Evolutionary conservation across 1,140 invertebrate species (phyloP), one percentile per base, ranked within the genome.

Genomic region (Neodiprion virginianus): DNA sequence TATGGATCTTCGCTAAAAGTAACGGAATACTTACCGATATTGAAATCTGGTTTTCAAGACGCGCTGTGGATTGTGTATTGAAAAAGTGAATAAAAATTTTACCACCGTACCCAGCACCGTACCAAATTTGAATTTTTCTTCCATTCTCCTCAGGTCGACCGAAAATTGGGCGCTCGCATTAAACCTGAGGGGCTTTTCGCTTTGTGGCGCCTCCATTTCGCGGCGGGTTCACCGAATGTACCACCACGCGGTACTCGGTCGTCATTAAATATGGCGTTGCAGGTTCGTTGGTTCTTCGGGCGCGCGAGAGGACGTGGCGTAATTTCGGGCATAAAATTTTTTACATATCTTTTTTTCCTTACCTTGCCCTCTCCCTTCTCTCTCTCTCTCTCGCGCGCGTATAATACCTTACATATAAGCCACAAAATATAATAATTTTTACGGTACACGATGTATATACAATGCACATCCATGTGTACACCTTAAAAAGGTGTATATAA

Each of bases 151-250:
- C 53, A 17, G 11, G 0, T 61, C 5, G n/a, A 61, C 53, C 11
- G 71, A 78, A 80, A 81, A 81, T 81, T 79, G 79, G 77, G 74
- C 79, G 75, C 76, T 79, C 75, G n/a, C n/a, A 80, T 81, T 80
- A 81, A 80, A 78, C 76, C 76, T 66, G 73, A 40, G 74, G 74
- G 67, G 67, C 66, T 70, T 77, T 74, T 73, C 76, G 71, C 40
- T 76, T 74, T 70, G 77, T 79, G 77, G 77, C 75, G 77, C 75
- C 77, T 76, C 23, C 14, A 14, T 71, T 71, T 75, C 73, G 72
- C 71, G 72, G 72, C 72, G 53, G 68, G 61, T 47, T 47, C 68
- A 77, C 74, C 73, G 69, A 75, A 75, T 53, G 28, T 40, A 40
- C 28, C 28, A 40, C 5, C 28, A 1, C 28, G 28, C 28, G 28